These are phyloP conservation scores for Rotaria sp. DNA, from an alignment of 2,888 invertebrate genomes.

Conservation along the genomic window DNA sequence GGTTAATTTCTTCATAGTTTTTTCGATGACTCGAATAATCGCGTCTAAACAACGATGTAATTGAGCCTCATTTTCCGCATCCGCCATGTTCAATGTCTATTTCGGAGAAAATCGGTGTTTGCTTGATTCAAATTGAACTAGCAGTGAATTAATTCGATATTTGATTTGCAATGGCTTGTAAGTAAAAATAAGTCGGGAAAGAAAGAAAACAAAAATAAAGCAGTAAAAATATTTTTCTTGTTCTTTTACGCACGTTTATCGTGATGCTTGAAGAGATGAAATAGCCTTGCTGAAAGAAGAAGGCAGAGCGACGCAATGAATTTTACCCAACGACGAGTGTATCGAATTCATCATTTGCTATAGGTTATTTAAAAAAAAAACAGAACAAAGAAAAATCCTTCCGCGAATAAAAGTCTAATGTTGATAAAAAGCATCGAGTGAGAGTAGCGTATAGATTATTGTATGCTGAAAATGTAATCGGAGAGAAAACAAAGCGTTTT, in stretches of 20 bases:
- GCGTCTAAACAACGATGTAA: no score
- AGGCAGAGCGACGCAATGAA: neutral
- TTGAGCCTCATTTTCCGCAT: no score
- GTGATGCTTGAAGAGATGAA: neutral
- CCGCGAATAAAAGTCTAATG: no score
- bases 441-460: no score
- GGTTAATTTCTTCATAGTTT: no score
- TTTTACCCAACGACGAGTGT: neutral
- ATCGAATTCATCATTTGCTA: neutral
- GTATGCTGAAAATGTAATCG: no score
- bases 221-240: neutral
- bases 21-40: no score
- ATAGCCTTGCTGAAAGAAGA: neutral
- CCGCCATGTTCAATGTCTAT: no score
- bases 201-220: neutral
- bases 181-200: neutral
- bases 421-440: no score
- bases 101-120: neutral
- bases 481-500: no score
- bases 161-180: neutral
- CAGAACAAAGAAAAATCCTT: no score
- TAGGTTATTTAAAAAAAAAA: neutral
- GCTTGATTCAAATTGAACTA: neutral
- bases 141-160: neutral
- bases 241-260: neutral